Percentiles rank a stretch among this genome's conserved stretches.
Evolutionary conservation across 2,113 vertebrate species (phyloP).

Genomic region (Epinephelus cyanopodus): DNA sequence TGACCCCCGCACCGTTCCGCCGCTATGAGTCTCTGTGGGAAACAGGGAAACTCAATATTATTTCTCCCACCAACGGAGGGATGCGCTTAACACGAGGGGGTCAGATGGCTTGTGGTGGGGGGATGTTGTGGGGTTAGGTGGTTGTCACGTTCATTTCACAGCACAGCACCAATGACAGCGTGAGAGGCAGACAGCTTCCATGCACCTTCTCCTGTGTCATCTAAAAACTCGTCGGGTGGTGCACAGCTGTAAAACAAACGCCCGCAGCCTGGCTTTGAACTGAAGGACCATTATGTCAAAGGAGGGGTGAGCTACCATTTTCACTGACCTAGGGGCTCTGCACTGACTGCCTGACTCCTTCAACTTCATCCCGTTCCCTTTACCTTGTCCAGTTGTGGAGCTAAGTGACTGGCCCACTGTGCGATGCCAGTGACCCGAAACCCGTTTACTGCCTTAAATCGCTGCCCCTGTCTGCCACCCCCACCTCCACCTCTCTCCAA

Average conservation of each 20-base stretch:
- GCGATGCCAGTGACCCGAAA: slow-evolving; percentile 79
- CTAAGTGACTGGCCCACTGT: slow-evolving; percentile 83
- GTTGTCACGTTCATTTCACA: slow-evolving; percentile 31
- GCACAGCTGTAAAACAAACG: slow-evolving; percentile 60
- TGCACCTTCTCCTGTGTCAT: background rate
- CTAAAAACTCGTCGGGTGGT: background rate
- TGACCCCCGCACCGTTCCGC: slow-evolving; percentile 41
- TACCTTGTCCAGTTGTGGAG: slow-evolving; percentile 59
- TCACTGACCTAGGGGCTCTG: slow-evolving; percentile 30
- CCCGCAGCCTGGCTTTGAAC: slow-evolving; percentile 14
- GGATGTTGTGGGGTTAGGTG: background rate
- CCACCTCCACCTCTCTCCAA: slow-evolving; percentile 39
- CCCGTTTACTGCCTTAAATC: slow-evolving; percentile 78
- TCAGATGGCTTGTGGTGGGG: background rate
- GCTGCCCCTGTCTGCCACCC: slow-evolving; percentile 55
- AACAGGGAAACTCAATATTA: slow-evolving; percentile 76
- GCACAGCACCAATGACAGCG: slow-evolving; percentile 32
- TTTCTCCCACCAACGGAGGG: slow-evolving; percentile 69
- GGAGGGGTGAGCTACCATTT: slow-evolving; percentile 16
- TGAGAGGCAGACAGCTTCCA: slow-evolving; percentile 4
- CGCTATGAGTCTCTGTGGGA: slow-evolving; percentile 70
- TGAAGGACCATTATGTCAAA: slow-evolving; percentile 25
- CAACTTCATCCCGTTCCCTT: slow-evolving; percentile 47
- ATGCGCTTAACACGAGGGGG: slow-evolving; percentile 51
- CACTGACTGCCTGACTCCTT: slow-evolving; percentile 42